phyloP scores from a whole-genome alignment of 2,113 vertebrate species.

The Dissostichus mawsoni region DNA sequence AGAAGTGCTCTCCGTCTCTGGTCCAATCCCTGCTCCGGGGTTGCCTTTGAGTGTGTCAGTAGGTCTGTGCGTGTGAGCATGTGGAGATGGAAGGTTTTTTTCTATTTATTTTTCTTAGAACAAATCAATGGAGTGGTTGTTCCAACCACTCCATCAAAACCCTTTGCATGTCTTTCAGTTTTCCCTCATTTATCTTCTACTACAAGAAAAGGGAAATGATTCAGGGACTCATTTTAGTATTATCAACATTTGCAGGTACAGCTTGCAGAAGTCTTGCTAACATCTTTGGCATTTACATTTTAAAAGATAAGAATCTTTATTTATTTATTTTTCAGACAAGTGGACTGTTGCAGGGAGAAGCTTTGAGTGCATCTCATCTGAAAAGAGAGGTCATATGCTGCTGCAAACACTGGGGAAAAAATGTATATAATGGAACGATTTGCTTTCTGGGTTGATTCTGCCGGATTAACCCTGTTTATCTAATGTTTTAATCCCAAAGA shows the following conservation, averaged over 20 bases:
- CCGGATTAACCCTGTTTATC: background rate
- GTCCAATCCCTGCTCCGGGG: constrained; percentile 44
- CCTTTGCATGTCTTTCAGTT: background rate
- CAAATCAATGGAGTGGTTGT: background rate
- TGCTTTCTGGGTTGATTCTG: background rate
- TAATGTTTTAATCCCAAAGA: constrained; percentile 6
- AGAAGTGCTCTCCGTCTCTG: constrained; percentile 8
- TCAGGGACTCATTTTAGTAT: background rate
- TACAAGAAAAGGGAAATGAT: background rate
- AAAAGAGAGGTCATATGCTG: too few relatives aligned
- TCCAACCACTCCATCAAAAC: too few relatives aligned
- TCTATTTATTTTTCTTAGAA: background rate
- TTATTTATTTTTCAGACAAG: background rate
- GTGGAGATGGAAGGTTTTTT: background rate
- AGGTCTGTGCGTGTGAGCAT: background rate
- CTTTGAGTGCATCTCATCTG: background rate
- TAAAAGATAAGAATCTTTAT: background rate
- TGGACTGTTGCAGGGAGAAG: background rate
- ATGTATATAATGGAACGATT: background rate
- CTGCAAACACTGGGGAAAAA: background rate
- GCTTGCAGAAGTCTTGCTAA: background rate
- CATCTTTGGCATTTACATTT: background rate
- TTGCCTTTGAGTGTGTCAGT: constrained; percentile 51
- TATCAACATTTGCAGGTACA: background rate
- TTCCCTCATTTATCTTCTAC: background rate